Conservation (phyloP, 2,888 invertebrate genomes). For the Epinotia bilunana region DNA sequence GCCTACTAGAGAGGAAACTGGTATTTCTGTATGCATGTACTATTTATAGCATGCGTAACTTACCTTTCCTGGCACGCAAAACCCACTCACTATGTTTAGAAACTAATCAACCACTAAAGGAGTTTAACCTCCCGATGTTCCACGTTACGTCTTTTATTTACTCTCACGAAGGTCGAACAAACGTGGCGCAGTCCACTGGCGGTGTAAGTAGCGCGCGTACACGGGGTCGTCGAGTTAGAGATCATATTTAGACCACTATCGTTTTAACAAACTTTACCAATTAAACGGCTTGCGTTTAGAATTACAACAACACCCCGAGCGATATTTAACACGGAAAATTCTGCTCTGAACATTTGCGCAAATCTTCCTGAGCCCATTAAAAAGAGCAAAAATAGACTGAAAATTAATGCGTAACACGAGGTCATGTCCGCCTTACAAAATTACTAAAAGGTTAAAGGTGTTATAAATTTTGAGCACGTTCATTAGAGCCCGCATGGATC, state of each 20-base stretch:
- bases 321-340: not conserved
- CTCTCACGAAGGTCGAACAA: slow-evolving; percentile 10
- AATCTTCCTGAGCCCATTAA: slow-evolving; percentile 5
- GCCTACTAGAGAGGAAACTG: not conserved
- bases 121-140: slow-evolving; percentile 33
- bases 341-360: not conserved
- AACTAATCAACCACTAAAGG: slow-evolving; percentile 38
- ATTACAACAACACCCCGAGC: not conserved
- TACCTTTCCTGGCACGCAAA: slow-evolving; percentile 14
- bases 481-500: slow-evolving; percentile 72
- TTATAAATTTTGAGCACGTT: slow-evolving; percentile 82
- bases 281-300: slow-evolving; percentile 10
- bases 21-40: not conserved
- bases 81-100: slow-evolving; percentile 23
- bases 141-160: slow-evolving; percentile 34
- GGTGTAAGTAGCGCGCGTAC: slow-evolving; percentile 17
- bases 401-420: slow-evolving; percentile 51
- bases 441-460: slow-evolving; percentile 76
- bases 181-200: not conserved
- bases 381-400: slow-evolving; percentile 37
- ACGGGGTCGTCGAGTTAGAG: too few species aligned
- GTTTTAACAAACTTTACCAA: slow-evolving; percentile 24
- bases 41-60: not conserved
- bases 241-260: not conserved
- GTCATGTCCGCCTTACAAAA: slow-evolving; percentile 68